phyloP scores from a whole-genome alignment of 2,888 invertebrate genomes.

The Megaustenia siamemsis region DNA sequence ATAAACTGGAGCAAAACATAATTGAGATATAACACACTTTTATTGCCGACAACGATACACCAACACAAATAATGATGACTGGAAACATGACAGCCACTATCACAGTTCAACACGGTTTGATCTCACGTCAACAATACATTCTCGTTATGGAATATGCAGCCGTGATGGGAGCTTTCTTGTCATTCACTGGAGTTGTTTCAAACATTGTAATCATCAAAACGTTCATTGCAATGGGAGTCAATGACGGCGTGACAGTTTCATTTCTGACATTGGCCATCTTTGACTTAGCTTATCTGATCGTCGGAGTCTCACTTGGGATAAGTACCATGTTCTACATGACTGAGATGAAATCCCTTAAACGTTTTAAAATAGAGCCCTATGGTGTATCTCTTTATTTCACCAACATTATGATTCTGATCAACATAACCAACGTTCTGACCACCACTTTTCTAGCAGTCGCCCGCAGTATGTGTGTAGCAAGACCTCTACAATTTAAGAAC shows the following conservation, averaged over 20 bases:
- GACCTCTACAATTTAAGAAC: constrained; percentile 38
- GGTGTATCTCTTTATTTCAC: background rate
- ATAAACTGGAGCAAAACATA: too few relatives aligned
- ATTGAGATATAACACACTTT: too few relatives aligned
- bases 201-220: constrained; percentile 33
- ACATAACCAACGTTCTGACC: background rate
- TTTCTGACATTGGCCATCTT: constrained; percentile 2
- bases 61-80: background rate
- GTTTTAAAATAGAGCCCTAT: constrained; percentile 21
- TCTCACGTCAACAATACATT: background rate
- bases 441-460: constrained; percentile 29
- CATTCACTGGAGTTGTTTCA: background rate
- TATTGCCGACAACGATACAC: too few relatives aligned
- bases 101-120: background rate
- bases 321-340: background rate
- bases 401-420: background rate
- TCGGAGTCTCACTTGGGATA: background rate
- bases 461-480: constrained; percentile 29
- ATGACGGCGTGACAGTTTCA: constrained; percentile 24
- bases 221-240: constrained; percentile 25
- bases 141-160: background rate
- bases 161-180: background rate
- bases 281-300: constrained; percentile 2
- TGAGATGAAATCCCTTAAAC: background rate
- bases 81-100: background rate